Base-by-base conservation (phyloP, 1,140 invertebrate genomes). In the Trachymyrmex septentrionalis region DNA sequence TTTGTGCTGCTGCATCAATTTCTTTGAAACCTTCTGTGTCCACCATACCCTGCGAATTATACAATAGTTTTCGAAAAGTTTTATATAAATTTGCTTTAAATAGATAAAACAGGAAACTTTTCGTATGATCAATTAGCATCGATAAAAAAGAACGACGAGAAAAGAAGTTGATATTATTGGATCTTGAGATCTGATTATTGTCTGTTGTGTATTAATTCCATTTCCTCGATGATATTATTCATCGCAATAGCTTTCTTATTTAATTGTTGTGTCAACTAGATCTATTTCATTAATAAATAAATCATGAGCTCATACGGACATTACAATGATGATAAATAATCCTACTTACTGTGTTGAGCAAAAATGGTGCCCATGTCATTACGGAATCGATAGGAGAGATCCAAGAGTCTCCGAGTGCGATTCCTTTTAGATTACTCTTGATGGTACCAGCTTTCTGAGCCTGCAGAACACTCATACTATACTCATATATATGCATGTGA, bases 321-420 rank as follows among this genome's bases (percentile, higher is more conserved):
- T 24, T 6, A 30, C 16, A 80, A 80, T 14, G 24, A 9, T 0
- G 12, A 71, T 55, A 16, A 84, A 48, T 59, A 30, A 61, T 61
- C 21, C n/a, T 24, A 50, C 2, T 27, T 95, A 97, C 97, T 85
- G 96, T 96, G 12, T 96, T 92, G 14, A 97, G 96, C 21, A 98
- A 94, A 93, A 96, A 97, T 0, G 97, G 97, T 2, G 96, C 98
- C 98, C 98, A 99, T 5, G 97, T 97, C 66, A 97, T 93, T 0
- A 97, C 97, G 21, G 97, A 97, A 92, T 98, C 97, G 63, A 98
- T 96, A 0, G 98, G 98, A 21, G 97, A 97, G 72, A 98, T 98
- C 98, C 98, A 99, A 0, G 98, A 96, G 93, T 98, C 98, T 3
- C 98, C 98, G 92, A 99, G 96, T 0, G 96, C 97, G 14, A 98